Evolutionary conservation across 2,888 invertebrate genomes (phyloP), one percentile per base, ranked within the genome.

Genomic region (Bimastos eiseni): DNA sequence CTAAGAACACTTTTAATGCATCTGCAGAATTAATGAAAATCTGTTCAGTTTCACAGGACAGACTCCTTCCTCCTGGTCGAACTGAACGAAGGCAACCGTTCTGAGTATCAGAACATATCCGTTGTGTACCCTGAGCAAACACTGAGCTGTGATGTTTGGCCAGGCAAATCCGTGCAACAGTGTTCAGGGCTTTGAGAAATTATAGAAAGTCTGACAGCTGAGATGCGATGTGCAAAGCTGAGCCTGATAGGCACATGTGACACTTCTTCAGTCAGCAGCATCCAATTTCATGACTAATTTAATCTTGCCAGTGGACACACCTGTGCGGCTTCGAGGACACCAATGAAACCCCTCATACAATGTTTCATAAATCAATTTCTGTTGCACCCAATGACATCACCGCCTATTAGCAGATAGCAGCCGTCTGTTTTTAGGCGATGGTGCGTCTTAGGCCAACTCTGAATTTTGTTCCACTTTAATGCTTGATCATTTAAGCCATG

Each of bases 291-390:
- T 37, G 86, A 86, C 86, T 86, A 86, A 86, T 86, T 86, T 86
- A 86, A 86, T 86, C 86, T 34, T 24, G 37, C 19, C 17, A 36
- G 36, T 17, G 86, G 70, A 86, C 34, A 86, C 86, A 86, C 86
- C 86, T 86, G 86, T 37, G 86, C n/a, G n/a, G n/a, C 6, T 86
- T 86, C 86, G 86, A 6, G 15, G 37, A 86, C 30, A 36, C 37
- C 4, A 24, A 11, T 6, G n/a, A 86, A 86, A 0, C 86, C 37
- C 36, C 34, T 37, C 37, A 36, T 86, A 86, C 8, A 36, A 37
- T 24, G 86, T 86, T 86, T 37, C 86, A 86, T 86, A 86, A 86
- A 86, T 86, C 86, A 86, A 86, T 86, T 86, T 86, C 86, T 36
- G 36, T 30, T 86, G 86, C 17, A 86, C 86, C 30, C n/a, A 24